Percentiles rank a stretch among this genome's conserved stretches.
Conservation (phyloP, 35 echinoderm and acorn worm genomes). For the Eucidaris tribuloides region DNA sequence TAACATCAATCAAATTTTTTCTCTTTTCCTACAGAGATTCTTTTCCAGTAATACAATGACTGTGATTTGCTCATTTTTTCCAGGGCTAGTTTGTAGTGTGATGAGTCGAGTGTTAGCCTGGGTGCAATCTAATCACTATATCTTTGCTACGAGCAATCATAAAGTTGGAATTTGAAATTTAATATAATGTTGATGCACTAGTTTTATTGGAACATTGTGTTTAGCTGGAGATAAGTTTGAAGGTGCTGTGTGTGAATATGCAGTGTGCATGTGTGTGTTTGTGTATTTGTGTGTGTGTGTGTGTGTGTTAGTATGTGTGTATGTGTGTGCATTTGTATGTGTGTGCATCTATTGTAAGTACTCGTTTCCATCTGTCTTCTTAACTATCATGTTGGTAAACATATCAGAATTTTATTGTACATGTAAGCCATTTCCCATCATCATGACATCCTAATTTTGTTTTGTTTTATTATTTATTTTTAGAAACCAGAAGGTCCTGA, state of each 20-base stretch:
- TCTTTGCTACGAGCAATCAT: no score
- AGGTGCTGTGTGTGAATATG: no score
- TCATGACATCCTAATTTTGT: background rate
- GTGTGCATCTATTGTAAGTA: background rate
- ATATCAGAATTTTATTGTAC: background rate
- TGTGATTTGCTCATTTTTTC: no score
- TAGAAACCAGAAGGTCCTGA: conserved; percentile 97
- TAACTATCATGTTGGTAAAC: background rate
- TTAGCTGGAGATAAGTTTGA: no score
- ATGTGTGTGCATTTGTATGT: background rate
- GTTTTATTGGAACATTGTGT: no score
- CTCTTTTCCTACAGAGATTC: background rate
- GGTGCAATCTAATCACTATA: no score
- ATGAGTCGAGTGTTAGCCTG: no score
- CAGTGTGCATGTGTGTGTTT: no score
- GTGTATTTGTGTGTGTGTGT: background rate
- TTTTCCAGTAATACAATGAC: background rate
- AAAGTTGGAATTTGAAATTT: no score
- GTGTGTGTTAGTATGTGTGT: background rate
- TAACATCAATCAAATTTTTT: background rate
- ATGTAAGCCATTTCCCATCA: background rate
- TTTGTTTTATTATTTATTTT: background rate
- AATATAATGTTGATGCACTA: no score
- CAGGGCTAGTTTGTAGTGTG: no score
- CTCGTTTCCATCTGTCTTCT: background rate